These are phyloP conservation scores for Meliscaeva auricollis DNA, from an alignment of 2,888 invertebrate species.

Conservation along the genomic window DNA sequence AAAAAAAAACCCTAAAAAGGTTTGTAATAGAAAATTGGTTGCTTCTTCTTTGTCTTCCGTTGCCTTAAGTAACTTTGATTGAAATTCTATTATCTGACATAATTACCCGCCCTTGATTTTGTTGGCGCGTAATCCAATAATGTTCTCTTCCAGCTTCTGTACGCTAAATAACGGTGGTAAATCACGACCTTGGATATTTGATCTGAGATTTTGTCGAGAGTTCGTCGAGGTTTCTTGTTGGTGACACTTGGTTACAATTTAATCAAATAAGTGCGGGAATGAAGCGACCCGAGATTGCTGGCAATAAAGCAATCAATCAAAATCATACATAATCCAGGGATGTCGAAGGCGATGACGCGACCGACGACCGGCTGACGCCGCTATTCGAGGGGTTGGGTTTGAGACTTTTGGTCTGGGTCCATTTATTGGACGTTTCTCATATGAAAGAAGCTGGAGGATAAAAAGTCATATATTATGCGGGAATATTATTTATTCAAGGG, in stretches of 20 bases:
- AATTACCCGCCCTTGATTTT: slow-evolving; percentile 53
- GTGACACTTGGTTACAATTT: slow-evolving; percentile 39
- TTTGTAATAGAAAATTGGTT: background rate
- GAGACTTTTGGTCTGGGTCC: background rate
- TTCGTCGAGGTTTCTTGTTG: background rate
- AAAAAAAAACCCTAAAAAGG: background rate
- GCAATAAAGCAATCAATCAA: slow-evolving; percentile 72
- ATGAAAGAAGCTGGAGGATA: slow-evolving; percentile 17
- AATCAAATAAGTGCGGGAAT: slow-evolving; percentile 12
- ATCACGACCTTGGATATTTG: slow-evolving; percentile 63
- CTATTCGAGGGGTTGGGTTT: background rate
- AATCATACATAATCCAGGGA: slow-evolving; percentile 24
- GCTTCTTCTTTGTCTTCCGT: slow-evolving; percentile 17
- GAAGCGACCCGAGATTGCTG: slow-evolving; percentile 25
- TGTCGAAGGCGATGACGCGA: background rate
- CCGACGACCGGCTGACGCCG: background rate
- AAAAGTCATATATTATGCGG: slow-evolving; percentile 65
- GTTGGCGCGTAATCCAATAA: slow-evolving; percentile 46
- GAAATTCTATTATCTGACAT: slow-evolving; percentile 47
- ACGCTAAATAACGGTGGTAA: background rate
- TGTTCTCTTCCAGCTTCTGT: background rate
- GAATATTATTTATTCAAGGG: slow-evolving; percentile 63
- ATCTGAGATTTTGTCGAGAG: slow-evolving; percentile 21
- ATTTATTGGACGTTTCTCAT: background rate
- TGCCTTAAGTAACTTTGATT: slow-evolving; percentile 50